These are phyloP conservation scores for Melolontha melolontha DNA, from an alignment of 2,888 invertebrate species.

Conservation along the genomic window DNA sequence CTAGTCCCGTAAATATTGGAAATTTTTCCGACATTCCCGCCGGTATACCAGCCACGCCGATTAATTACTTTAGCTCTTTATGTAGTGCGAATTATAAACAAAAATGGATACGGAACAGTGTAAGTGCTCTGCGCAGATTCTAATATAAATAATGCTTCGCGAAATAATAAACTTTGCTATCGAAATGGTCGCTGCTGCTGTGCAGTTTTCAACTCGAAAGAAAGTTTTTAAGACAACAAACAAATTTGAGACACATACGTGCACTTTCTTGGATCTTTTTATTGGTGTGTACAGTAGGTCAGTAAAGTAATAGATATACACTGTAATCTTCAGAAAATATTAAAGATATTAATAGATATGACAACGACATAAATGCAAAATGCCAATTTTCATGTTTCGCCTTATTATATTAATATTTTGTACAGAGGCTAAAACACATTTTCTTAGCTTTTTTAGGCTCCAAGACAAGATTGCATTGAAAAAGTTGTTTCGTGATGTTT, in stretches of 20 bases:
- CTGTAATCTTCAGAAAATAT: no score
- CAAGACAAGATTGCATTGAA: no score
- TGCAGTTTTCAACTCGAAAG: constrained; percentile 7
- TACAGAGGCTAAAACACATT: no score
- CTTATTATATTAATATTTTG: no score
- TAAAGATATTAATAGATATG: no score
- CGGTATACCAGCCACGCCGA: no score
- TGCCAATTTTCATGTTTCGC: no score
- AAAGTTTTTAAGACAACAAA: background rate
- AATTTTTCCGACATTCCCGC: background rate
- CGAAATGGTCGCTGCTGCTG: background rate
- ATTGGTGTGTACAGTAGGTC: constrained; percentile 5
- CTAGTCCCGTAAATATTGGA: background rate
- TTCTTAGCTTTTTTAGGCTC: no score
- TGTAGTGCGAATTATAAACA: constrained; percentile 10
- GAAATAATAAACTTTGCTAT: constrained; percentile 8
- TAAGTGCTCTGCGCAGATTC: background rate
- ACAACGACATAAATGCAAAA: no score
- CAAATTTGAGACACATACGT: background rate
- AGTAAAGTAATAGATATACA: background rate
- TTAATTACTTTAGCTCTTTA: constrained; percentile 5
- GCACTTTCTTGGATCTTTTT: background rate
- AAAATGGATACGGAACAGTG: background rate
- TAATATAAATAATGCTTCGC: constrained; percentile 8
- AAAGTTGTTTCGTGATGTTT: no score